These are phyloP conservation scores for Epizoanthus illoricatus DNA, from an alignment of 92 coral and sea anemone genomes.

Conservation along the genomic window DNA sequence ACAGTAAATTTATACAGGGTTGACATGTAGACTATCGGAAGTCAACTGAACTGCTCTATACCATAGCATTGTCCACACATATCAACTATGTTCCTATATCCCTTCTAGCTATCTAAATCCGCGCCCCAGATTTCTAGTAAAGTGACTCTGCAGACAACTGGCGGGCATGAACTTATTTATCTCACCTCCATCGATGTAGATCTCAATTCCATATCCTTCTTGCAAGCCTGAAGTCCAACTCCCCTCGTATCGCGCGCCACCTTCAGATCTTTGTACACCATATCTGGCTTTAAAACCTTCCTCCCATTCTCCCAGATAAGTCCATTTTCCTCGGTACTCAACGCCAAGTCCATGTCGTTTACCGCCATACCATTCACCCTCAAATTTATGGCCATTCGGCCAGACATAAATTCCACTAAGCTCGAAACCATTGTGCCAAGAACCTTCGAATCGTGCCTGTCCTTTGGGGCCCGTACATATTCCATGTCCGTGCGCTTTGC, in stretches of 20 bases:
- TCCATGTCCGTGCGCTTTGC: conserved; percentile 91
- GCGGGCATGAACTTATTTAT: neutral
- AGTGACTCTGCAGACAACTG: neutral
- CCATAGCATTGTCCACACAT: neutral
- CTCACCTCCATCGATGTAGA: conserved; percentile 87
- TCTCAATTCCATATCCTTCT: conserved; percentile 88
- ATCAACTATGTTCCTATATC: neutral
- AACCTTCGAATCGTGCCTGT: conserved; percentile 90
- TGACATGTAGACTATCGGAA: neutral
- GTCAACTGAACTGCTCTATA: neutral
- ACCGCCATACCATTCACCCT: conserved; percentile 86
- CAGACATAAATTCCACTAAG: conserved; percentile 88
- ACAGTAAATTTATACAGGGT: no score
- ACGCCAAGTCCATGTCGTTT: conserved; percentile 86
- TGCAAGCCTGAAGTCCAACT: conserved; percentile 94
- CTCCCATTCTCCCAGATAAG: conserved; percentile 89
- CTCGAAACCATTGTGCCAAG: conserved; percentile 89
- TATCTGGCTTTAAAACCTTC: conserved; percentile 89
- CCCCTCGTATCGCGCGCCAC: conserved; percentile 88
- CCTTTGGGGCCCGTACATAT: conserved; percentile 94
- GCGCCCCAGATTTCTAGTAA: neutral
- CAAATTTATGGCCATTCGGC: conserved; percentile 88
- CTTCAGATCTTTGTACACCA: conserved; percentile 77
- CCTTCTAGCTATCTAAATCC: neutral
- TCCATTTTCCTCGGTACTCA: conserved; percentile 89